These are phyloP conservation scores for Steinernema feltiae DNA, from an alignment of 1,140 invertebrate genomes.

Conservation along the genomic window DNA sequence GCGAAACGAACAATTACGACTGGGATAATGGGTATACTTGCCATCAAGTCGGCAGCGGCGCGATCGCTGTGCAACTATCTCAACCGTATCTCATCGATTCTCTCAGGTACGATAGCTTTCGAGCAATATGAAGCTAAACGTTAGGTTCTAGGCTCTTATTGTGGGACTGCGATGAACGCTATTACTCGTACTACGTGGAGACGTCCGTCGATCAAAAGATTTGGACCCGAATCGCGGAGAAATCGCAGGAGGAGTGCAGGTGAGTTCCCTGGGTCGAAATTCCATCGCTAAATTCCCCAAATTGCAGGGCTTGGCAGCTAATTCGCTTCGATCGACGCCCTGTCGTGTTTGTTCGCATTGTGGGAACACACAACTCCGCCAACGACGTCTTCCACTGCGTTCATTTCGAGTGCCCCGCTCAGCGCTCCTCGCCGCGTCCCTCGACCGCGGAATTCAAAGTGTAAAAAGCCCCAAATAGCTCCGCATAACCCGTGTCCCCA, in stretches of 20 bases:
- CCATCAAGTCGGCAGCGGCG: conserved; percentile 90
- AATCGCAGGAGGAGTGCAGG: conserved; percentile 69
- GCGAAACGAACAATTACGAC: conserved; percentile 85
- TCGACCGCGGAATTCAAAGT: conserved; percentile 1
- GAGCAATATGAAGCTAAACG: conserved; percentile 22
- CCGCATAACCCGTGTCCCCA: no score
- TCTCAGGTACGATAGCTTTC: conserved; percentile 67
- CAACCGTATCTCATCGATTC: conserved; percentile 89
- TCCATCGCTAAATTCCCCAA: not conserved
- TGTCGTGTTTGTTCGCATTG: conserved; percentile 83
- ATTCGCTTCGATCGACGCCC: conserved; percentile 74
- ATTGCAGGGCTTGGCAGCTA: conserved; percentile 77
- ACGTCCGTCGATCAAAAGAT: conserved; percentile 82
- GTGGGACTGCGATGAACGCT: conserved; percentile 95
- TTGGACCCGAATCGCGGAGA: conserved; percentile 75
- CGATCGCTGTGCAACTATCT: conserved; percentile 85
- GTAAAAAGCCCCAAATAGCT: no score
- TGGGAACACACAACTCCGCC: conserved; percentile 29
- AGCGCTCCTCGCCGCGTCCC: not conserved
- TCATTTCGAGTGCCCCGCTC: conserved; percentile 82
- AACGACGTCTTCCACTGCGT: conserved; percentile 88
- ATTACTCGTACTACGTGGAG: conserved; percentile 91
- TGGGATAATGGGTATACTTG: conserved; percentile 98
- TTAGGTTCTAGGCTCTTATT: conserved; percentile 69
- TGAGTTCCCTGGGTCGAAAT: conserved; percentile 8